Conservation (phyloP, 2,888 invertebrate species). For the Cheilosia vernalis region DNA sequence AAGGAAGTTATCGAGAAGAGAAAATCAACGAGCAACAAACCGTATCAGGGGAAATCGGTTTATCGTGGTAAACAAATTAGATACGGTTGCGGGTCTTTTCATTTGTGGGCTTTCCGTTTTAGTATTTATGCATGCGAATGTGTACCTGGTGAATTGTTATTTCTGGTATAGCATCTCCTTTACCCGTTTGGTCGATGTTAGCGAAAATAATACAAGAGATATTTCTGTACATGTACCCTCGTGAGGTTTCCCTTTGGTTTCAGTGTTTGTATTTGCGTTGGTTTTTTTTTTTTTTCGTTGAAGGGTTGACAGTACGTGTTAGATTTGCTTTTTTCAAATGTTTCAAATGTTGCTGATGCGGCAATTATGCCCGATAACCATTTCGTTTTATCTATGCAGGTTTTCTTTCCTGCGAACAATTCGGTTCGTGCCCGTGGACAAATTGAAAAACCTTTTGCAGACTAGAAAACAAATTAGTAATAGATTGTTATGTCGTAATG, state of each 20-base stretch:
- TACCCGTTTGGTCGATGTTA: not conserved
- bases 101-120: not conserved
- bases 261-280: slow-evolving; percentile 22
- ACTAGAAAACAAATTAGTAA: no score
- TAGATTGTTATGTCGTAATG: no score
- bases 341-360: no score
- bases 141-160: slow-evolving; percentile 4
- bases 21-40: slow-evolving; percentile 1
- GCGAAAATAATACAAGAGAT: slow-evolving; percentile 29
- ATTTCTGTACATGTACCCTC: slow-evolving; percentile 16
- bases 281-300: not conserved
- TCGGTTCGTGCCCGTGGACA: no score
- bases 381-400: no score
- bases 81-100: slow-evolving; percentile 31
- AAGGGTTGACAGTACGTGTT: slow-evolving; percentile 46
- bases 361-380: no score
- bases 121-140: not conserved
- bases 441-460: no score
- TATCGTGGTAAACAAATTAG: no score
- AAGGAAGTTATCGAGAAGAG: not conserved
- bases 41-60: slow-evolving; percentile 29
- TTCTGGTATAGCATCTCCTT: slow-evolving; percentile 3
- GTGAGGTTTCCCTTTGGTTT: slow-evolving; percentile 4
- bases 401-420: no score
- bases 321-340: slow-evolving; percentile 15